Evolutionary conservation across 1,140 invertebrate genomes (phyloP), one percentile per base, ranked within the genome.

Genomic region (Oreohelix idahoensis): DNA sequence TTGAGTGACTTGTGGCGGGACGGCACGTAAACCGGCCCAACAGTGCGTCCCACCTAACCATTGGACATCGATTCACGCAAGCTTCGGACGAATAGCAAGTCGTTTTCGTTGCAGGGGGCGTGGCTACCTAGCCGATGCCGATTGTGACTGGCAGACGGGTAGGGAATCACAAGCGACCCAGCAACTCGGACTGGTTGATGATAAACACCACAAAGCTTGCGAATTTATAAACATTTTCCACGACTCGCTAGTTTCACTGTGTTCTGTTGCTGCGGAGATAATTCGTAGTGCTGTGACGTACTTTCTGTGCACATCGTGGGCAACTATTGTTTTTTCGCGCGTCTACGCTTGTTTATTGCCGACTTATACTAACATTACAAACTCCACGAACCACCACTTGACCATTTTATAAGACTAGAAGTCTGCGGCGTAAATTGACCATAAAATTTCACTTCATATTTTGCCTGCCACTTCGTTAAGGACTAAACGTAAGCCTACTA

Each of bases 211-310:
- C 5, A 77, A 36, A 10, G 32, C 4, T 77, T 49, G 75, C 13
- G 75, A 77, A 53, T 51, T 77, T 77, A 77, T 77, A 77, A 32
- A 77, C 75, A 53, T 23, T 42, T 51, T 49, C 49, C 29, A 77
- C 75, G 49, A 53, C 39, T 53, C 75, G 75, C 75, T 77, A 45
- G 17, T 53, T 53, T 38, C 4, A 38, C 29, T 58, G 75, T 77
- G 75, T 77, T 1, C 49, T n/a, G 32, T 17, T 51, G 29, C 11
- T 53, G 49, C 75, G 20, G 42, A 10, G 49, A 53, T 77, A 53
- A 77, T 77, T 77, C 53, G 5, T 36, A 4, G 63, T 4, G 49
- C 1, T 39, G 10, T 49, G 36, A 4, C 39, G 36, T 49, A 10
- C 42, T 1, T 76, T 49, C 23, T 49, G 49, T 29, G 75, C 42